Evolutionary conservation across 2,797 vertebrate species (phyloP).

Genomic region (Diceros bicornis): DNA sequence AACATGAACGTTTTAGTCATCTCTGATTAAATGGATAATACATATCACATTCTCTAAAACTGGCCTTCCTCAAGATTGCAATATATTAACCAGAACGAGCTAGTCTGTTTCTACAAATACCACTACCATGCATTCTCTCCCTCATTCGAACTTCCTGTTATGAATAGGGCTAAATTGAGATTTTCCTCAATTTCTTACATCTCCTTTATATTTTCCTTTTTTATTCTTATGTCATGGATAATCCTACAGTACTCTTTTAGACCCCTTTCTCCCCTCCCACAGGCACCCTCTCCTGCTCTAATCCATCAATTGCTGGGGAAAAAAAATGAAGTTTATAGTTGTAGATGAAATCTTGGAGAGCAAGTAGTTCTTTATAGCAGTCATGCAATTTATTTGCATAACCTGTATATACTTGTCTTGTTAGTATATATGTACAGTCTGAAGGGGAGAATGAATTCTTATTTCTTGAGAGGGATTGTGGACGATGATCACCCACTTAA

Average conservation of each 20-base stretch:
- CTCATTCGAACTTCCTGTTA: neutral
- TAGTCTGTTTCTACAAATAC: neutral
- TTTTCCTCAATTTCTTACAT: neutral
- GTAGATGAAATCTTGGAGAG: slow-evolving; percentile 13
- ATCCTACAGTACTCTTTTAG: neutral
- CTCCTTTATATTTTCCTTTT: neutral
- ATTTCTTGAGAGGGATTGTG: neutral
- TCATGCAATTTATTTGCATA: neutral
- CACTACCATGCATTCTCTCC: neutral
- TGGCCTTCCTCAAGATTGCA: neutral
- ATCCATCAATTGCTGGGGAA: neutral
- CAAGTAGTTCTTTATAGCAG: neutral
- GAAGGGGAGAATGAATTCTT: neutral
- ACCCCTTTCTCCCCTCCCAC: neutral
- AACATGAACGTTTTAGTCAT: neutral
- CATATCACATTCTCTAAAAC: neutral
- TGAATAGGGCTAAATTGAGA: neutral
- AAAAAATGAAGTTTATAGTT: neutral
- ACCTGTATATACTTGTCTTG: neutral
- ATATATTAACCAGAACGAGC: neutral
- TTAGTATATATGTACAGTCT: neutral
- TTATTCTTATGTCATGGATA: neutral
- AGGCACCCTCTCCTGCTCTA: neutral
- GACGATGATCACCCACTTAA: neutral
- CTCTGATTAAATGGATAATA: neutral